Evolutionary conservation across 2,113 vertebrate genomes (phyloP).

Genomic region (Entomyzon cyanotis): DNA sequence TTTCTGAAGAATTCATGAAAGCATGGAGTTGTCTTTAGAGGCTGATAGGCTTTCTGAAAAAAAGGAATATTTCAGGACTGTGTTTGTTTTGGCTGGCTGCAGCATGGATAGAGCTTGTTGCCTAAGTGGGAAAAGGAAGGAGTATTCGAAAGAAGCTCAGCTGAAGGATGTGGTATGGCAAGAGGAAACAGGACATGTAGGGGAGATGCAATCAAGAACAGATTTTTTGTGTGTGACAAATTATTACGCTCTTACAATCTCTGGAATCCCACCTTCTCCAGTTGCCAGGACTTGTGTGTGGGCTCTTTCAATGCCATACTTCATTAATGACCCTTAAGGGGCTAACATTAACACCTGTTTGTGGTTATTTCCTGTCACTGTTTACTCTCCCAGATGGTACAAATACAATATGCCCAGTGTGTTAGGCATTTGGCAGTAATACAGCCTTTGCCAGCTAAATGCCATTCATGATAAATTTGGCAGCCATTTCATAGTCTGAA

Average conservation of each 20-base stretch:
- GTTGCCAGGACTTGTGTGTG: not conserved
- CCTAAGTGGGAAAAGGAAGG: not conserved
- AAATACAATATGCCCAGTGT: conserved; percentile 56
- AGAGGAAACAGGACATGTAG: not conserved
- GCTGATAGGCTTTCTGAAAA: not conserved
- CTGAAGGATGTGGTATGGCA: not conserved
- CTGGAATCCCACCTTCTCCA: not conserved
- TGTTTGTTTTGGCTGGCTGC: not conserved
- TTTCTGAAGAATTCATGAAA: not conserved
- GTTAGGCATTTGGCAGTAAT: conserved; percentile 12
- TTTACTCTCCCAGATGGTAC: conserved; percentile 56
- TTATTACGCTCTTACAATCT: not conserved
- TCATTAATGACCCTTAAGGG: conserved; percentile 54
- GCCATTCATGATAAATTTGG: conserved; percentile 16
- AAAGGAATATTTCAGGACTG: not conserved
- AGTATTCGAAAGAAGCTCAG: not conserved
- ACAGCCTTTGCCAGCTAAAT: conserved; percentile 5
- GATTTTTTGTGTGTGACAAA: not conserved
- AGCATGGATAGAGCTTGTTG: not conserved
- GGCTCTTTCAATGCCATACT: conserved; percentile 19
- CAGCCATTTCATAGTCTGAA: not conserved
- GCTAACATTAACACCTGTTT: conserved; percentile 69
- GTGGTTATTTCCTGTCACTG: conserved; percentile 65
- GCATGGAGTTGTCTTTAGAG: not conserved
- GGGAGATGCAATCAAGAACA: not conserved